phyloP scores from a whole-genome alignment of 2,113 vertebrate species.

The Lophotis ruficrista region DNA sequence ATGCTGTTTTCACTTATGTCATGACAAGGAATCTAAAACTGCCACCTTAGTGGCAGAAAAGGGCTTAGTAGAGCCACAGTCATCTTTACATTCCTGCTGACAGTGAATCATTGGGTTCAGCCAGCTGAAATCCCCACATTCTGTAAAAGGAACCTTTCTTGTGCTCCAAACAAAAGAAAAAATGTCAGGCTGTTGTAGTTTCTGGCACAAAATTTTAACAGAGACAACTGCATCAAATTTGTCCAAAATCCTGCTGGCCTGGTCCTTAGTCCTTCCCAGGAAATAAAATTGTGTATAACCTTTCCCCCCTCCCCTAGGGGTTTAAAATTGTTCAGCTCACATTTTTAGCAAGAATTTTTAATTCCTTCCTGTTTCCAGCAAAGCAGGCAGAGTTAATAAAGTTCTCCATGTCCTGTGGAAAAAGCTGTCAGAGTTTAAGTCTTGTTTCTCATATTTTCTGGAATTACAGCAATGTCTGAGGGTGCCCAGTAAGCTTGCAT shows the following conservation, averaged over 20 bases:
- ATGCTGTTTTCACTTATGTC: neutral
- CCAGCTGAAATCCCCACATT: neutral
- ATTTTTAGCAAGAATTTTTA: slow-evolving; percentile 8
- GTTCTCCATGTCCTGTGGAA: slow-evolving; percentile 27
- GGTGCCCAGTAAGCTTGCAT: neutral
- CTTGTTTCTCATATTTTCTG: neutral
- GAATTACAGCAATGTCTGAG: neutral
- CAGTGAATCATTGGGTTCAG: slow-evolving; percentile 6
- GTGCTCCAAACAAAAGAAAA: neutral
- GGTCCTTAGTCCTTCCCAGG: neutral
- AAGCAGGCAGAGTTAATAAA: slow-evolving; percentile 2
- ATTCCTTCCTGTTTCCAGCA: slow-evolving; percentile 21
- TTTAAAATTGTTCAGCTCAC: neutral
- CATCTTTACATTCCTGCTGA: slow-evolving; percentile 36
- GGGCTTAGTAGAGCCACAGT: neutral
- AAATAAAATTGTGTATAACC: neutral
- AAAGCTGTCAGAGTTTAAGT: neutral
- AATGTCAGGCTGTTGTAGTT: neutral
- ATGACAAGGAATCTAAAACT: slow-evolving; percentile 1
- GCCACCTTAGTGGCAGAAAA: neutral
- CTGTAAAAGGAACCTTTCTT: neutral
- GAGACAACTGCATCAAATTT: neutral
- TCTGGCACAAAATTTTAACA: neutral
- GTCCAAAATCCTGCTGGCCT: neutral
- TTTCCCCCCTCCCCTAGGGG: fast-evolving